A percentile compares a stretch with the other conserved stretches of the same genome.
These are phyloP conservation scores for Callipepla squamata DNA, from an alignment of 2,113 vertebrate genomes.

Conservation along the genomic window DNA sequence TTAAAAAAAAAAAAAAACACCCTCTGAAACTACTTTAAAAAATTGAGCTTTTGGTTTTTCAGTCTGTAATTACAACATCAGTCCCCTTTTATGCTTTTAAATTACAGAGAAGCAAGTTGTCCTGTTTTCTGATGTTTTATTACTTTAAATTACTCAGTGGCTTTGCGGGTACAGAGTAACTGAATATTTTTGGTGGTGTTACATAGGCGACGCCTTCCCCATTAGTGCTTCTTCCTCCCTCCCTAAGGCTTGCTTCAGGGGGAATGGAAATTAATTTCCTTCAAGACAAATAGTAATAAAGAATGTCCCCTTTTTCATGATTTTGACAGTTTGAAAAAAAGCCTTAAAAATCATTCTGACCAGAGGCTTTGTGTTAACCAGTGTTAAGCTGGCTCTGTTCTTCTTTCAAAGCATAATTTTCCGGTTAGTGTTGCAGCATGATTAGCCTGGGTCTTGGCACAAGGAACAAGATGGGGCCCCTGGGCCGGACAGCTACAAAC, in stretches of 20 bases:
- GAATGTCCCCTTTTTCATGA: not conserved
- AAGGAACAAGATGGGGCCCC: not conserved
- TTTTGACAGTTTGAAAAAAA: constrained; percentile 42
- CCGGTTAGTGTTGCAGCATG: not conserved
- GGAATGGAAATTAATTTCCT: constrained; percentile 53
- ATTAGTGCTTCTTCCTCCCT: constrained; percentile 57
- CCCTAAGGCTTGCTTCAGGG: not conserved
- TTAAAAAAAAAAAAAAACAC: not conserved
- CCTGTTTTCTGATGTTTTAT: constrained; percentile 61
- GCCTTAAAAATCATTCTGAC: constrained; percentile 34
- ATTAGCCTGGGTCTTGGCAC: not conserved
- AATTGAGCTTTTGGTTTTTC: constrained; percentile 34
- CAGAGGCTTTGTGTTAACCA: not conserved
- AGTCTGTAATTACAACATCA: constrained; percentile 57
- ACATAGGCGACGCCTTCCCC: constrained; percentile 42
- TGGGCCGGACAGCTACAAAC: not conserved
- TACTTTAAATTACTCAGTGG: constrained; percentile 66
- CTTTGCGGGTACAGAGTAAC: constrained; percentile 54
- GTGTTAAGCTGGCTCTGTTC: constrained; percentile 23
- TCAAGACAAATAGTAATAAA: constrained; percentile 38
- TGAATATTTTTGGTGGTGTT: constrained; percentile 61
- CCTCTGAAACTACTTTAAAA: constrained; percentile 30
- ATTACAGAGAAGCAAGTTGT: constrained; percentile 58
- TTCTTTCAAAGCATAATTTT: constrained; percentile 21
- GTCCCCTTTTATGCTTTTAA: constrained; percentile 62